Evolutionary conservation across 1,140 invertebrate species (phyloP).

Genomic region (Heliconius hermathena): DNA sequence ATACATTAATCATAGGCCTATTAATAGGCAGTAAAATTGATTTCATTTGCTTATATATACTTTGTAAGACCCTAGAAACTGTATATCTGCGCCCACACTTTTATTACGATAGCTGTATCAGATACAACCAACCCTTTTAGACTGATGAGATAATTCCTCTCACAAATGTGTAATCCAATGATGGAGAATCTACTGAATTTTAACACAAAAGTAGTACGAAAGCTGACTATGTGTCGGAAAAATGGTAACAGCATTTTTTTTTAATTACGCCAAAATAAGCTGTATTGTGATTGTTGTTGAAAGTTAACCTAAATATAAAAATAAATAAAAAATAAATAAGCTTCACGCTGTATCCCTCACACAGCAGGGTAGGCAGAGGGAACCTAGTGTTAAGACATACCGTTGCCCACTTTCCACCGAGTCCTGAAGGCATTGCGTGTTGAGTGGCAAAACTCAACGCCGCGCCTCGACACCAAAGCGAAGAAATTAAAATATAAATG

Average conservation of each 20-base stretch:
- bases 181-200: slow-evolving; percentile 16
- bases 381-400: too few species aligned
- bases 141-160: slow-evolving; percentile 41
- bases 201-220: not conserved
- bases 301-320: too few species aligned
- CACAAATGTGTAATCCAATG: slow-evolving; percentile 31
- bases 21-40: not conserved
- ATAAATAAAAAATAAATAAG: too few species aligned
- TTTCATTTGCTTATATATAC: not conserved
- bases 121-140: slow-evolving; percentile 39
- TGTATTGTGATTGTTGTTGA: not conserved
- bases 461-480: too few species aligned
- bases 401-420: too few species aligned
- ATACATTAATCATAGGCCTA: not conserved
- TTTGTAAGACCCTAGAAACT: slow-evolving; percentile 1
- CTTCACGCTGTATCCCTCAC: too few species aligned
- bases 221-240: not conserved
- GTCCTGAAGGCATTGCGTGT: too few species aligned
- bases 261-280: not conserved
- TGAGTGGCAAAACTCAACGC: too few species aligned
- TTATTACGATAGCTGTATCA: slow-evolving; percentile 33
- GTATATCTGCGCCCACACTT: slow-evolving; percentile 6
- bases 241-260: not conserved
- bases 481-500: too few species aligned
- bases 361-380: too few species aligned